phyloP scores from a whole-genome alignment of 1,140 invertebrate genomes.

The Charaxes varanes region DNA sequence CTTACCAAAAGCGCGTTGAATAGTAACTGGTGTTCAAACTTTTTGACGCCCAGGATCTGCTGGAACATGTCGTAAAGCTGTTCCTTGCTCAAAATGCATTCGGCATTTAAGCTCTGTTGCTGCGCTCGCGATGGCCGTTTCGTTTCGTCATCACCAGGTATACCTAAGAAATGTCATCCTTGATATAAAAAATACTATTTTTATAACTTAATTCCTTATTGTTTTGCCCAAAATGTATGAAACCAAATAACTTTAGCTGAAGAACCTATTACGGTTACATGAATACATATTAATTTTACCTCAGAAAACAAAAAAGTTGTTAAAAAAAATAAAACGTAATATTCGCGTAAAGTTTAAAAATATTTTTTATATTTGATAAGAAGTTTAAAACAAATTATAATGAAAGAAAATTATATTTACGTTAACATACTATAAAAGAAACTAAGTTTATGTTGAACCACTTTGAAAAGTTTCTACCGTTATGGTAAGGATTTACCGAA shows the following conservation, averaged over 20 bases:
- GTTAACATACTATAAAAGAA: constrained; percentile 8
- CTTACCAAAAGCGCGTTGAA: constrained; percentile 97
- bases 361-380: not conserved
- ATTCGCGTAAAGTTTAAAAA: not conserved
- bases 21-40: constrained; percentile 99
- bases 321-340: too few species aligned
- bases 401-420: too few species aligned
- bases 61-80: constrained; percentile 99
- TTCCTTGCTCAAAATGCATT: constrained; percentile 95
- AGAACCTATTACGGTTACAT: too few species aligned
- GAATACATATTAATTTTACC: too few species aligned
- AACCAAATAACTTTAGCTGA: too few species aligned
- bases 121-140: constrained; percentile 89
- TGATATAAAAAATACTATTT: too few species aligned
- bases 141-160: constrained; percentile 87
- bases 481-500: too few species aligned
- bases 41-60: constrained; percentile 98
- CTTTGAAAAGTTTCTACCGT: too few species aligned
- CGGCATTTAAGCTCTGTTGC: constrained; percentile 92
- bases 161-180: constrained; percentile 48
- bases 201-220: too few species aligned
- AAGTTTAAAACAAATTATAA: constrained; percentile 1
- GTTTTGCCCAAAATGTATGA: too few species aligned
- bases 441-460: constrained; percentile 1
- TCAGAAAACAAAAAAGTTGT: too few species aligned